phyloP scores from a whole-genome alignment of 2,888 invertebrate species.

The Elegia similella region DNA sequence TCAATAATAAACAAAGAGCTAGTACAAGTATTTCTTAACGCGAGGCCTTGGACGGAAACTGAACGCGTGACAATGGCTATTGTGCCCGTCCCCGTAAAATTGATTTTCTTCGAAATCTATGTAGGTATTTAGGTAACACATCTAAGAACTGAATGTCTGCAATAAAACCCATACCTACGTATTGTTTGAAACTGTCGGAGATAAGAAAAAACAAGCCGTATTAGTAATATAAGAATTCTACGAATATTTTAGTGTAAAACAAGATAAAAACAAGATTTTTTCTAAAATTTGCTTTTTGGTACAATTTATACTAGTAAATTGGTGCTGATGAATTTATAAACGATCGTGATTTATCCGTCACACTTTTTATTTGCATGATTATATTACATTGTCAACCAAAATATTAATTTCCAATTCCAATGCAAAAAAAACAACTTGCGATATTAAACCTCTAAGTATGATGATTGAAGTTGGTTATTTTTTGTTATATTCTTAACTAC shows the following conservation, averaged over 20 bases:
- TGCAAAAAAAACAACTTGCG: no score
- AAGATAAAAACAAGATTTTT: background rate
- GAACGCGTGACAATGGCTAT: conserved; percentile 12
- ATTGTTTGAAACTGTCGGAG: background rate
- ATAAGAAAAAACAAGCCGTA: background rate
- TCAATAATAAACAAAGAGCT: background rate
- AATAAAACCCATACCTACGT: background rate
- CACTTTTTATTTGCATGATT: no score
- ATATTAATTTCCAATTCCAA: no score
- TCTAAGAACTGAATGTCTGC: background rate
- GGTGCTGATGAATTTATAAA: no score
- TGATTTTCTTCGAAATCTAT: conserved; percentile 14
- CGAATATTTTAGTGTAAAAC: background rate
- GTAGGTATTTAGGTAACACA: conserved; percentile 11
- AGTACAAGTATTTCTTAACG: conserved; percentile 7
- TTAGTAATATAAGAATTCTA: background rate
- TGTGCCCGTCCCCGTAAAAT: conserved; percentile 8
- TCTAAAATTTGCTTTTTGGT: no score
- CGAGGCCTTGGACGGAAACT: conserved; percentile 4
- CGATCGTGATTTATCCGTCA: no score
- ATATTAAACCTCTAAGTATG: no score
- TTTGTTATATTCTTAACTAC: background rate
- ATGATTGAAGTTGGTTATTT: no score
- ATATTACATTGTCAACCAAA: no score
- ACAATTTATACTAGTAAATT: no score